These are phyloP conservation scores for Drosophila suboccidentalis DNA, from an alignment of 2,888 invertebrate species.

Conservation along the genomic window DNA sequence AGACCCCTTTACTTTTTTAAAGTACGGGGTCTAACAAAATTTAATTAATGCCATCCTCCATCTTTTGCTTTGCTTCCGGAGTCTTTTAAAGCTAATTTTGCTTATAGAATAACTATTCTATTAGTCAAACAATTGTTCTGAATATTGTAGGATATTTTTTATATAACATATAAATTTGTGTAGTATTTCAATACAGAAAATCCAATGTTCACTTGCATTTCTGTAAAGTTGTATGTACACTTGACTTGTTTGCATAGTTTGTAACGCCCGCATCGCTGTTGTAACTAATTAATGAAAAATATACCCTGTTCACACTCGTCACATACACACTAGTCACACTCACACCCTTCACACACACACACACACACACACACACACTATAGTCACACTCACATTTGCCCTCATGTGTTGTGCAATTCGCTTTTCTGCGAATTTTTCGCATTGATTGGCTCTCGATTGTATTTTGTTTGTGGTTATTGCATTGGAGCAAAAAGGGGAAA, in stretches of 20 bases:
- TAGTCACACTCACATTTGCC: neutral
- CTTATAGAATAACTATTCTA: too few relatives aligned
- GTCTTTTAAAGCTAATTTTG: too few relatives aligned
- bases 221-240: neutral
- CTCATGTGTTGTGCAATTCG: slow-evolving; percentile 24
- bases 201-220: neutral
- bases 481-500: neutral
- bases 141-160: too few relatives aligned
- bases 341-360: slow-evolving; percentile 5
- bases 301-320: slow-evolving; percentile 2
- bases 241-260: slow-evolving; percentile 16
- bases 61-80: too few relatives aligned
- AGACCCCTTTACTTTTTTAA: too few relatives aligned
- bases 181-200: too few relatives aligned
- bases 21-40: too few relatives aligned
- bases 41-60: too few relatives aligned
- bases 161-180: too few relatives aligned
- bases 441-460: slow-evolving; percentile 69
- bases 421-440: slow-evolving; percentile 42
- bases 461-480: slow-evolving; percentile 15
- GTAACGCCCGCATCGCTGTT: slow-evolving; percentile 28
- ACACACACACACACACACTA: slow-evolving; percentile 4
- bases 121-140: too few relatives aligned
- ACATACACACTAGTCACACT: slow-evolving; percentile 4
- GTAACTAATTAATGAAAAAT: slow-evolving; percentile 54